Conservation (phyloP, 2,113 vertebrate genomes). For the Picathartes gymnocephalus region DNA sequence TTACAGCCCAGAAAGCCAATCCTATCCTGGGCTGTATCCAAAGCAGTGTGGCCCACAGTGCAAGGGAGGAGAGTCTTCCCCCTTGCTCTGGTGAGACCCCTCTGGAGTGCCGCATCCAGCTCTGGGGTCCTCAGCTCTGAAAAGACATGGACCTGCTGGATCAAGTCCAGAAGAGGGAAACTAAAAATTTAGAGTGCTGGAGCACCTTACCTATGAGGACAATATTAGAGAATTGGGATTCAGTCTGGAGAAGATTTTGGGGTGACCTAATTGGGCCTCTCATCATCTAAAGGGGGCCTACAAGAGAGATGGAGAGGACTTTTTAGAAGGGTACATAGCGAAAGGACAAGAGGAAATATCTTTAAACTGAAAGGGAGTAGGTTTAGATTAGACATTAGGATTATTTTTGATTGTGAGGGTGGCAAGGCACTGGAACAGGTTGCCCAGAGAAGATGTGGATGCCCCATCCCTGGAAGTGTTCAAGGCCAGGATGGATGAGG, state of each 20-base stretch:
- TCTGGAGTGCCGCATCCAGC: not conserved
- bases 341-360: not conserved
- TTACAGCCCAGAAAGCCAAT: not conserved
- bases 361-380: not conserved
- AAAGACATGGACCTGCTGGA: not conserved
- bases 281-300: not conserved
- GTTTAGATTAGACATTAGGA: not conserved
- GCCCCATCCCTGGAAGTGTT: not conserved
- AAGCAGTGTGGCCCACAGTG: rapidly evolving
- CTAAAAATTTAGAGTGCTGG: not conserved
- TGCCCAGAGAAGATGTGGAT: not conserved
- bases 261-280: rapidly evolving
- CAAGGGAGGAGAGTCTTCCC: not conserved
- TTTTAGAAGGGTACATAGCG: not conserved
- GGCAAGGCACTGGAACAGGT: not conserved
- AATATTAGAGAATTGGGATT: not conserved
- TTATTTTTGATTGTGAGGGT: not conserved
- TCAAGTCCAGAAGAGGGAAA: not conserved
- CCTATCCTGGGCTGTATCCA: not conserved
- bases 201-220: not conserved
- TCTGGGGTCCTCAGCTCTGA: too few species aligned
- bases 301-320: not conserved
- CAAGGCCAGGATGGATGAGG: not conserved
- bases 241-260: not conserved
- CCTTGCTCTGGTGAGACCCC: not conserved